Conservation (phyloP, 2,797 vertebrate genomes). For the Eulemur mongoz region DNA sequence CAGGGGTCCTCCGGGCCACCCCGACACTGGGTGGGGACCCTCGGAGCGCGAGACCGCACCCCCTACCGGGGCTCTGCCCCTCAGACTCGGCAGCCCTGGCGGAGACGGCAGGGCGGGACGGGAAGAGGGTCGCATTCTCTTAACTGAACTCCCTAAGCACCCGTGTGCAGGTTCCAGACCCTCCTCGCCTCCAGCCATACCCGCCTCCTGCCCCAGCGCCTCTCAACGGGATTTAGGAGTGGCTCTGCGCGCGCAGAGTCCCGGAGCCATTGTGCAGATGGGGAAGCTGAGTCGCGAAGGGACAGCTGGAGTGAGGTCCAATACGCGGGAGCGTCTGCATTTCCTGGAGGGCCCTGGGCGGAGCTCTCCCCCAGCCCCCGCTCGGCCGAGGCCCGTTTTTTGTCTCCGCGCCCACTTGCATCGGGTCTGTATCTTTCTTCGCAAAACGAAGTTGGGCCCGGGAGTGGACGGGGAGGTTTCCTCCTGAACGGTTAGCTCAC, state of each 20-base stretch:
- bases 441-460: neutral
- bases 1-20: neutral
- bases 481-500: neutral
- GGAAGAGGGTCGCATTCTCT: too few relatives aligned
- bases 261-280: rapidly evolving
- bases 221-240: neutral
- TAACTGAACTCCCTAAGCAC: too few relatives aligned
- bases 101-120: neutral
- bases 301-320: neutral
- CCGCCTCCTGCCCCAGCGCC: neutral
- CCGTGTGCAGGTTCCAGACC: neutral
- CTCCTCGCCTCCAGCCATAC: neutral
- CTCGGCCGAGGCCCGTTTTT: neutral
- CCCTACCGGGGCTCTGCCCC: neutral
- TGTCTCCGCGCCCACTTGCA: neutral
- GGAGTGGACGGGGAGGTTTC: neutral
- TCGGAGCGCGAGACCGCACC: neutral
- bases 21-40: neutral
- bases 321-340: too few relatives aligned
- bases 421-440: neutral
- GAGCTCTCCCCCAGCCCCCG: neutral
- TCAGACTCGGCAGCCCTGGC: neutral
- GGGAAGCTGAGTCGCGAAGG: neutral
- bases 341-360: neutral
- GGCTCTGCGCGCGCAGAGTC: rapidly evolving